phyloP scores from a whole-genome alignment of 2,888 invertebrate species.

The Drosophila gaucha region DNA sequence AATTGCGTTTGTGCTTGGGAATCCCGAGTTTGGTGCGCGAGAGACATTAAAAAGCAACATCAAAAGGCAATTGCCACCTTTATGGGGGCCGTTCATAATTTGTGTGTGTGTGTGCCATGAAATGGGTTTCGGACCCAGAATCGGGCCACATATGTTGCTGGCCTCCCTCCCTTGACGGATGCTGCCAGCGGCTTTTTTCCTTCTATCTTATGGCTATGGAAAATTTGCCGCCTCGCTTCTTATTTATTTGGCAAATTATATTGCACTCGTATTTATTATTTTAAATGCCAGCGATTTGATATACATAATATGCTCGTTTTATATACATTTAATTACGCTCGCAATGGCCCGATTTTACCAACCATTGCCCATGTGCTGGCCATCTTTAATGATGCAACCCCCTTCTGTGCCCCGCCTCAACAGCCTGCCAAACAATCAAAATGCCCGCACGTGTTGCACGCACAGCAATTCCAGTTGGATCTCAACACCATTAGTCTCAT shows the following conservation, averaged over 20 bases:
- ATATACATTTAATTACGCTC: constrained; percentile 54
- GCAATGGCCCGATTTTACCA: constrained; percentile 27
- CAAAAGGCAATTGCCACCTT: constrained; percentile 55
- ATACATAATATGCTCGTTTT: constrained; percentile 45
- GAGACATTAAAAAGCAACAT: constrained; percentile 53
- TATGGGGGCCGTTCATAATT: constrained; percentile 51
- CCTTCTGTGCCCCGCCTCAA: background rate
- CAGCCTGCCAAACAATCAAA: constrained; percentile 16
- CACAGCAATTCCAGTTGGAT: constrained; percentile 38
- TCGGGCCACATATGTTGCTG: constrained; percentile 46
- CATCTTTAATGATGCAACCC: constrained; percentile 35
- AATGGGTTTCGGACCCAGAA: constrained; percentile 25
- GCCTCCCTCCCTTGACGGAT: background rate
- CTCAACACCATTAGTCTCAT: constrained; percentile 36
- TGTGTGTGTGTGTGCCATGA: constrained; percentile 48
- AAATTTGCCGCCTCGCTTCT: constrained; percentile 33
- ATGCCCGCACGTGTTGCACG: constrained; percentile 54
- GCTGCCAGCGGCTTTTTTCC: background rate
- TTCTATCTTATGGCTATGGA: constrained; percentile 20
- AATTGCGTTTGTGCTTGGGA: constrained; percentile 1
- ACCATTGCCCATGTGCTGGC: constrained; percentile 47
- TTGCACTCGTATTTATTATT: constrained; percentile 58
- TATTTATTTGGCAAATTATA: constrained; percentile 58
- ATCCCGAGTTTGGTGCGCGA: constrained; percentile 6
- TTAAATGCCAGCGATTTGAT: constrained; percentile 44